These are phyloP conservation scores for Numida meleagris DNA, from an alignment of 2,113 vertebrate species.

Conservation along the genomic window DNA sequence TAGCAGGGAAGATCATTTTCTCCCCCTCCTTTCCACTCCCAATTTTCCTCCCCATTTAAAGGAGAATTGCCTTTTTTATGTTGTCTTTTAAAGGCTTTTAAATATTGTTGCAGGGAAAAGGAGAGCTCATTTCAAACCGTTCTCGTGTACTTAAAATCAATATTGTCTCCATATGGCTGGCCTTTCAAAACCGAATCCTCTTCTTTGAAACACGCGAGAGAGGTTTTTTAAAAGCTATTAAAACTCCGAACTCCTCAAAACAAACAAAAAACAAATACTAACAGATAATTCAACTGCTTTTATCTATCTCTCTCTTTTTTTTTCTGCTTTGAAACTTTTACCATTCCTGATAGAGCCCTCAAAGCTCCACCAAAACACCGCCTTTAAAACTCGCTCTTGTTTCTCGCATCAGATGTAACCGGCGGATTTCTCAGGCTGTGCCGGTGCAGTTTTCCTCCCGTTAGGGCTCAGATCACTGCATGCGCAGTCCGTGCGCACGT, in stretches of 20 bases:
- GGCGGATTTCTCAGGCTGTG: background rate
- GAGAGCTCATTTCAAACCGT: background rate
- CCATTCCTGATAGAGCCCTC: background rate
- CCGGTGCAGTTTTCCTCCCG: background rate
- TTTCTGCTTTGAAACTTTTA: conserved; percentile 22
- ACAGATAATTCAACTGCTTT: background rate
- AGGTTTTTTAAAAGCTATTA: background rate
- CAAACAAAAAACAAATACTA: background rate
- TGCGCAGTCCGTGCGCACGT: background rate
- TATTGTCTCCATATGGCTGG: conserved; percentile 50
- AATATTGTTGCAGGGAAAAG: background rate
- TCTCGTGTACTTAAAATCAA: background rate
- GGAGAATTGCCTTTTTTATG: background rate
- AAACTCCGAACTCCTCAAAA: background rate
- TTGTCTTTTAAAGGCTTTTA: background rate
- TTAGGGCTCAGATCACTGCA: background rate
- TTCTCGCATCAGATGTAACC: background rate
- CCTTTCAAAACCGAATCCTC: conserved; percentile 19
- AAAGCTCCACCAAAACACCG: background rate
- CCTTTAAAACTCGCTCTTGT: background rate
- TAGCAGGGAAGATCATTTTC: background rate
- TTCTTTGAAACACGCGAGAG: background rate
- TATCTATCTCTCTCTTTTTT: background rate
- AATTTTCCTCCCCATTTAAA: background rate
- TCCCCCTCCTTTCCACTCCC: background rate